Base-by-base conservation (phyloP, 23 tunicate genomes). In the Clavelina lepadiformis region DNA sequence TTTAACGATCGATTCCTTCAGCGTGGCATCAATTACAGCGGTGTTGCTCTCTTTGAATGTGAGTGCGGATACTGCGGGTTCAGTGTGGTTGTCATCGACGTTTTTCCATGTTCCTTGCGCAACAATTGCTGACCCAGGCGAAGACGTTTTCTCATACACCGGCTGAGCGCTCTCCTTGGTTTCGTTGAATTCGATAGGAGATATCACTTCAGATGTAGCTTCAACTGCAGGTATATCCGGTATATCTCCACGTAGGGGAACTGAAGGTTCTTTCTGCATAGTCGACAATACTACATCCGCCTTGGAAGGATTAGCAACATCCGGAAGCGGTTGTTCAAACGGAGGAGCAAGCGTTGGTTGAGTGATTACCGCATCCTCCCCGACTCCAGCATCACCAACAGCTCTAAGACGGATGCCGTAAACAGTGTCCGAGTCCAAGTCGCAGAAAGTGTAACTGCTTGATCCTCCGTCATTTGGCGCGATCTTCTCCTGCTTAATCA, bases 361-460 rank as follows among this genome's bases (percentile, higher is more conserved):
- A 5, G 86, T 80, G 35, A 71, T 27, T 1, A 71, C 69, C 5
- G 68, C 64, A 34, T 77, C 79, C 20, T 78, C 77, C 20, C 95
- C 95, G 18, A 68, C 67, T 20, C 75, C 84, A 2, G 68, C 66
- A 30, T 68, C 33, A 25, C 75, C 85, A 4, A 56, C 56, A 0
- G 85, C 95, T 24, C 69, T 33, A 13, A 86, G 29, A 5, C 76
- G 68, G 34, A 86, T 65, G 2, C 77, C 75, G 37, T 86, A 86
- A 31, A 63, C 56, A 3, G 84, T 86, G 31, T 45, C 69, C 18
- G 76, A 22, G 28, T 77, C 74, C 24, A 86, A 75, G n/a, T 64
- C 72, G 25, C 61, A 25, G 49, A 86, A 86, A 7, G 20, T 37
- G 34, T 51, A 62, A 23, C 72, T 63, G 21, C 49, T 74, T 28